Evolutionary conservation across 2,888 invertebrate species (phyloP).

Genomic region (Cataglyphis livida): DNA sequence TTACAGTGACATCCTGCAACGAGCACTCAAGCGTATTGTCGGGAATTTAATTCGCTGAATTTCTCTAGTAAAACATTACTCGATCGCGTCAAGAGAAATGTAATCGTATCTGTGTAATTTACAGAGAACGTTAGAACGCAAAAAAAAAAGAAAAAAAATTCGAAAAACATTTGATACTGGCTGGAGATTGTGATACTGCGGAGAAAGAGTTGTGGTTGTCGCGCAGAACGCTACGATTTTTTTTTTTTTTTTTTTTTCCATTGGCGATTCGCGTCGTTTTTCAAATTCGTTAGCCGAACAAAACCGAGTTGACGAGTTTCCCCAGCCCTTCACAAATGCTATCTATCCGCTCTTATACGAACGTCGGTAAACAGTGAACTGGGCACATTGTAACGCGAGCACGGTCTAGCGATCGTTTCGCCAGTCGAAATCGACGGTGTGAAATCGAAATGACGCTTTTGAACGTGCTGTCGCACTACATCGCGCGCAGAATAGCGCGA

Average conservation of each 20-base stretch:
- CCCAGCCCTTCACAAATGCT: conserved; percentile 34
- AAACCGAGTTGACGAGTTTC: conserved; percentile 53
- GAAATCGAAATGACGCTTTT: conserved; percentile 72
- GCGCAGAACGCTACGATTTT: not conserved
- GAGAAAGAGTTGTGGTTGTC: not conserved
- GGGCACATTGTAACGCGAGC: conserved; percentile 54
- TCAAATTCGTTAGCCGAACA: conserved; percentile 51
- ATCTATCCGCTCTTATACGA: conserved; percentile 52
- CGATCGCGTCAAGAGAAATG: conserved; percentile 17
- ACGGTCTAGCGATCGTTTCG: conserved; percentile 60
- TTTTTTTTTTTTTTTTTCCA: conserved; percentile 17
- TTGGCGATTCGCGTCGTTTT: conserved; percentile 37
- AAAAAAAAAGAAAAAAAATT: not conserved
- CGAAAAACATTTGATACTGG: conserved; percentile 8
- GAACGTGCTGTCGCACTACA: conserved; percentile 53
- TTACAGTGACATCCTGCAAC: conserved; percentile 42
- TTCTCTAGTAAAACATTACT: conserved; percentile 22
- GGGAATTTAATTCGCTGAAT: conserved; percentile 22
- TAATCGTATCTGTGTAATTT: not conserved
- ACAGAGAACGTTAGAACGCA: not conserved
- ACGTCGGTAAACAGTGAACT: conserved; percentile 55
- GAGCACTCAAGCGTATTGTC: conserved; percentile 35
- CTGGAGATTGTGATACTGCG: not conserved
- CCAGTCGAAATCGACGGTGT: conserved; percentile 65
- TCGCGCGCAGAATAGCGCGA: conserved; percentile 62